Percentiles rank a stretch among this genome's conserved stretches.
phyloP scores from a whole-genome alignment of 1,140 invertebrate species.

The Bombus haemorrhoidalis region DNA sequence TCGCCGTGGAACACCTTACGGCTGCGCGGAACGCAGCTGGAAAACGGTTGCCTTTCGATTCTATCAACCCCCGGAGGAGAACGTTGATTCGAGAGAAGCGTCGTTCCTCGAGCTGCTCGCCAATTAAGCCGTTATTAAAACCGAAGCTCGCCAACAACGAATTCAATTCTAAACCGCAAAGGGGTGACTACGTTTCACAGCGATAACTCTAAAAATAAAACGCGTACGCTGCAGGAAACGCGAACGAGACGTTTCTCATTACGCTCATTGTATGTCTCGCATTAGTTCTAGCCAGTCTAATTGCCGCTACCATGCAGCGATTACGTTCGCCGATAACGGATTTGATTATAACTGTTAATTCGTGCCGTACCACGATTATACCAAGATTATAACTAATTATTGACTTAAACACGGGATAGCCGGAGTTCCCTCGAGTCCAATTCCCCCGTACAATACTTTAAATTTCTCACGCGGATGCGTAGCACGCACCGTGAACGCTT shows the following conservation, averaged over 20 bases:
- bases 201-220: slow-evolving; percentile 42
- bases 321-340: slow-evolving; percentile 55
- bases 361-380: slow-evolving; percentile 49
- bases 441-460: slow-evolving; percentile 44
- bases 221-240: slow-evolving; percentile 12
- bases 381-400: slow-evolving; percentile 65
- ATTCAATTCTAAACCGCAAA: slow-evolving; percentile 22
- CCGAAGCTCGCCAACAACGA: not conserved
- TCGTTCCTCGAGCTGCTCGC: not conserved
- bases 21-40: not conserved
- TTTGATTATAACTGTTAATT: slow-evolving; percentile 57
- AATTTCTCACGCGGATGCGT: slow-evolving; percentile 60
- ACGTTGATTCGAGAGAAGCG: too few relatives aligned
- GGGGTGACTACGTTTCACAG: slow-evolving; percentile 29
- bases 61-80: not conserved
- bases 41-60: slow-evolving; percentile 18
- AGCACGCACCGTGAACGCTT: slow-evolving; percentile 60
- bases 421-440: slow-evolving; percentile 41
- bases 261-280: slow-evolving; percentile 38
- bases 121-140: slow-evolving; percentile 29
- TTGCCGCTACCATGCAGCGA: slow-evolving; percentile 41
- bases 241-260: slow-evolving; percentile 45
- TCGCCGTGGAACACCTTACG: slow-evolving; percentile 8
- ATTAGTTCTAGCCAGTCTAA: slow-evolving; percentile 45
- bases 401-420: slow-evolving; percentile 37